These are phyloP conservation scores for Rattus rattus DNA, from an alignment of 2,113 vertebrate genomes.

Conservation along the genomic window DNA sequence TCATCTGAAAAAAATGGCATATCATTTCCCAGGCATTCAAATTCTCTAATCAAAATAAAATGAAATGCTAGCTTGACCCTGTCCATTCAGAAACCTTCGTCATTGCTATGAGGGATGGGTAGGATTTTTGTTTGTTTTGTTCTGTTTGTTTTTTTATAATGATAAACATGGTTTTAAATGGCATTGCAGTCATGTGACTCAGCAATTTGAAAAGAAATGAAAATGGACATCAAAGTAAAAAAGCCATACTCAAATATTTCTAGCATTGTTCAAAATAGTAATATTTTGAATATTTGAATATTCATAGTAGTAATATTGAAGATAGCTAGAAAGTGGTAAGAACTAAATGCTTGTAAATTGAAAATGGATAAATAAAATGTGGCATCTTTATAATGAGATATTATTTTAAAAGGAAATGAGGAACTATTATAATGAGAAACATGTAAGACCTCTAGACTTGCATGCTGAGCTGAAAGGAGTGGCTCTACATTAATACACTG, in stretches of 20 bases:
- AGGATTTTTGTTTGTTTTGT: too few species aligned
- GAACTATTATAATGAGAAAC: not conserved
- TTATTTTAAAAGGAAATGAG: not conserved
- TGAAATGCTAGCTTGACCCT: not conserved
- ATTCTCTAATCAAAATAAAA: not conserved
- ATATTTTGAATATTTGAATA: too few species aligned
- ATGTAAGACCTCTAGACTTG: not conserved
- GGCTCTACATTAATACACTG: not conserved
- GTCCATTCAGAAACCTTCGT: not conserved
- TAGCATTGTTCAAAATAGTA: not conserved
- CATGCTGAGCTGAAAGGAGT: not conserved
- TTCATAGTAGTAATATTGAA: not conserved
- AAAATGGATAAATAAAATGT: not conserved
- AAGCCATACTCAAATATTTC: not conserved
- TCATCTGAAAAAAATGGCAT: not conserved
- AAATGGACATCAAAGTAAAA: not conserved
- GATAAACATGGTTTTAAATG: not conserved
- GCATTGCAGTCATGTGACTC: not conserved
- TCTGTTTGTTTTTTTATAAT: not conserved
- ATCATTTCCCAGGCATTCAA: not conserved
- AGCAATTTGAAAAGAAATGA: conserved; percentile 8
- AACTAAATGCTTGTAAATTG: not conserved
- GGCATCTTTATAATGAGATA: not conserved
- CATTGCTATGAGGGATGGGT: not conserved
- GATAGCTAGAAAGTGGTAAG: not conserved